Conservation (phyloP, 2,113 vertebrate species). For the Crypturellus undulatus region DNA sequence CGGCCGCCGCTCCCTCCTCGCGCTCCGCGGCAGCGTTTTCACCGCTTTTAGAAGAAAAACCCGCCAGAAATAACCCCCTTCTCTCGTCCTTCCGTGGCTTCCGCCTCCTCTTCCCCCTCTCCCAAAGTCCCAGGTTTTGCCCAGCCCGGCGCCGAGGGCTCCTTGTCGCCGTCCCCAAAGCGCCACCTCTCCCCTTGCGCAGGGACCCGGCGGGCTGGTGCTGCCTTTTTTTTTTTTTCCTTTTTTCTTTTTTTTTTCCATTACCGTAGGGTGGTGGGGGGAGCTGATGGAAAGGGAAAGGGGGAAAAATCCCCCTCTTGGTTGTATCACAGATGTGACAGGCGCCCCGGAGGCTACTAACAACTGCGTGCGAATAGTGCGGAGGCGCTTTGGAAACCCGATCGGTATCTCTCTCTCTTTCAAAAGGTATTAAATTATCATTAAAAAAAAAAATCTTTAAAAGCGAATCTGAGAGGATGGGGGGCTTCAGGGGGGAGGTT, state of each 20-base stretch:
- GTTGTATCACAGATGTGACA: slow-evolving; percentile 47
- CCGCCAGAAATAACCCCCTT: background rate
- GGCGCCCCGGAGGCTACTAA: slow-evolving; percentile 72
- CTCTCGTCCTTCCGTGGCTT: background rate
- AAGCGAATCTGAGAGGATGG: background rate
- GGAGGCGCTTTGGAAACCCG: background rate
- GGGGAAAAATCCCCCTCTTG: background rate
- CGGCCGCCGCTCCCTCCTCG: background rate
- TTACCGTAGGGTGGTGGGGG: no score
- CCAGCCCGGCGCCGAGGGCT: background rate
- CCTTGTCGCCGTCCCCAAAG: background rate
- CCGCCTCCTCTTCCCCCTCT: background rate
- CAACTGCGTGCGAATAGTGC: slow-evolving; percentile 36
- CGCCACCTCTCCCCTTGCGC: background rate
- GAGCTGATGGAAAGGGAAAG: no score
- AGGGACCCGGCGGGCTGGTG: background rate
- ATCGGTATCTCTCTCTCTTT: slow-evolving; percentile 4
- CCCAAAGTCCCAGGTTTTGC: background rate
- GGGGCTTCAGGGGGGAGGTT: background rate
- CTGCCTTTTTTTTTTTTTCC: no score
- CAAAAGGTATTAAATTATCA: slow-evolving; percentile 47
- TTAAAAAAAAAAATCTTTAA: background rate
- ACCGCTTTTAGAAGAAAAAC: background rate
- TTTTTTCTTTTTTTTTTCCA: no score
- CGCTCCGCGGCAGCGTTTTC: background rate